Evolutionary conservation across 2,113 vertebrate species (phyloP), one percentile per base, ranked within the genome.

Genomic region (Scomber scombrus): DNA sequence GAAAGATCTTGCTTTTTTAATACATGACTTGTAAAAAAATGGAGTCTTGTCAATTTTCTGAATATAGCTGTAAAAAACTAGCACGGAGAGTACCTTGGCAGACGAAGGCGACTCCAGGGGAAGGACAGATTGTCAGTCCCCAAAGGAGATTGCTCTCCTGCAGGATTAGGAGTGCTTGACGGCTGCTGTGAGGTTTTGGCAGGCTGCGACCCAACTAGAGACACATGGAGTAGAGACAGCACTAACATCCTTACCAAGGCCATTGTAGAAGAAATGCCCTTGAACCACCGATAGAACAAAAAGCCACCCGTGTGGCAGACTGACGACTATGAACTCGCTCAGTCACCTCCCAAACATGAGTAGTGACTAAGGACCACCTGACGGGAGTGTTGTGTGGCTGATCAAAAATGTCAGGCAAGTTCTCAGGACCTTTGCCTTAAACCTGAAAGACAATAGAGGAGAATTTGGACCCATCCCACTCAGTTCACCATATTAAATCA

Each of bases 81-180:
- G 19, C 0, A 2, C 16, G 16, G 54, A 46, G n/a, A 18, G 11
- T 86, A 93, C 91, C 85, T 88, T n/a, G 94, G 94, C 70, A 96
- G 87, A 51, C 94, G 93, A 71, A 95, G 80, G 62, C 91, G 93
- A 73, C 93, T 92, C 95, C 95, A 96, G 14, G 94, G 94, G 76
- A 96, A 96, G 50, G 92, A 92, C 21, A 94, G 90, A 67, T 89
- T 88, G 64, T 83, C 92, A 56, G 90, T 85, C 46, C 80, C 86
- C 47, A 85, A 11, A 34, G 68, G 62, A 80, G 88, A 56, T 7
- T 76, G 86, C 19, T 86, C 92, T 69, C 71, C 86, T 21, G 71
- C 1, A 11, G 71, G 52, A 23, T 62, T 83, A 75, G 60, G 72
- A 66, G 81, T 19, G 46, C 79, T 85, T 19, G 79, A 62, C 0